Evolutionary conservation across 2,113 vertebrate genomes (phyloP).

Genomic region (Puma concolor): DNA sequence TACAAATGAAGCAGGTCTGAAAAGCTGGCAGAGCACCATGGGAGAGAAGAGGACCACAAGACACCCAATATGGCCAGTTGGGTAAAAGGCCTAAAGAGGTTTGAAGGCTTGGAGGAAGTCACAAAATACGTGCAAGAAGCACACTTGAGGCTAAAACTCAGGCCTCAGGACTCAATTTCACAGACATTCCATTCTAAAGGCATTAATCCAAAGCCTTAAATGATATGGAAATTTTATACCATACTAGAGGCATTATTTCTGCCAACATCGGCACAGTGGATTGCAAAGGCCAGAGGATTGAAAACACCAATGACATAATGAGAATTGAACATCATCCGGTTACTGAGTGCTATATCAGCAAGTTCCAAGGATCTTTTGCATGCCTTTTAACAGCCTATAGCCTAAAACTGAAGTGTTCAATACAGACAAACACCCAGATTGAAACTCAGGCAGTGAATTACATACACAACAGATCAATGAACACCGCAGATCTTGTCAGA

Average conservation of each 20-base stretch:
- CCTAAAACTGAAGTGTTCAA: slow-evolving; percentile 36
- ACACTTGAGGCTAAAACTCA: background rate
- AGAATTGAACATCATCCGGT: background rate
- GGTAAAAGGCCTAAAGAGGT: background rate
- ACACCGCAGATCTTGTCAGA: slow-evolving; percentile 59
- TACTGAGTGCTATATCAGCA: background rate
- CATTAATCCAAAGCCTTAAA: slow-evolving; percentile 29
- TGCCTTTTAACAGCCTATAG: background rate
- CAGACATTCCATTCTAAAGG: background rate
- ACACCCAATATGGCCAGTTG: background rate
- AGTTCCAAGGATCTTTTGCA: background rate
- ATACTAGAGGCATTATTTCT: background rate
- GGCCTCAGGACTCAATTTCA: background rate
- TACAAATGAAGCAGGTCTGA: background rate
- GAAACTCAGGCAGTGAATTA: slow-evolving; percentile 51
- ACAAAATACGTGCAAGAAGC: background rate
- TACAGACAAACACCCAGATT: slow-evolving; percentile 15
- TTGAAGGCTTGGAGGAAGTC: background rate
- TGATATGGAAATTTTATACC: background rate
- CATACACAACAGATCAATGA: slow-evolving; percentile 67
- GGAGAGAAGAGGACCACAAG: background rate
- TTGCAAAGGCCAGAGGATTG: background rate
- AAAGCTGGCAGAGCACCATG: background rate
- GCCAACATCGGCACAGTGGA: background rate
- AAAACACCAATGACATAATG: slow-evolving; percentile 10